Evolutionary conservation across 2,888 invertebrate species (phyloP), one percentile per base, ranked within the genome.

Genomic region (Lasioglossum morio): DNA sequence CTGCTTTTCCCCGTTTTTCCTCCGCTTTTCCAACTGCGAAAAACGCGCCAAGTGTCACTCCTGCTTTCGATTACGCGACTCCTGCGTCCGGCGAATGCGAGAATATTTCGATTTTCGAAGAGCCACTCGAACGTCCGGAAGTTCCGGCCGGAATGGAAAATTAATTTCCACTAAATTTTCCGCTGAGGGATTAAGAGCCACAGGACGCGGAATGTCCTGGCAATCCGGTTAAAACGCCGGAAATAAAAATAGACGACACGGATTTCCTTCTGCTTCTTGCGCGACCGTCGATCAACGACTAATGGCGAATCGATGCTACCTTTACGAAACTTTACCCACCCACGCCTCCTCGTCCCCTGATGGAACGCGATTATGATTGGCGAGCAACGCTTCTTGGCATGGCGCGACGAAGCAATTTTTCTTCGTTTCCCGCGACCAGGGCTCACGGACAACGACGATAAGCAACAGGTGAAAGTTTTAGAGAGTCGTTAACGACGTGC

Each of bases 401-500:
- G 46, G 46, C 46, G 46, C 23, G 19, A 57, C 30, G 34, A 60
- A 30, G 5, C 46, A 46, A 34, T 16, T n/a, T 78, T 76, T 74
- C 60, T 53, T 69, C 69, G 34, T 53, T 60, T 53, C 53, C 34
- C 14, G 46, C 53, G 19, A 37, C 27, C 12, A 19, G 19, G 10
- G n/a, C 66, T 66, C 77, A 66, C 14, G 48, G 27, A 34, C 57
- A 37, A 23, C 30, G 23, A 53, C 72, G 84, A 72, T 77, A 82
- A 53, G 87, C 87, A 88, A 88, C 87, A 85, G 87, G 84, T 87
- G 87, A 87, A 84, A 82, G 79, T 79, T 80, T 80, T 60, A 8
- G 66, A 80, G 70, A 78, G 84, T 86, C 82, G 77, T 85, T 87
- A 85, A 72, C 72, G 48, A 72, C 34, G 19, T 46, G n/a, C 16